phyloP scores from a whole-genome alignment of 2,113 vertebrate species.

The Malurus melanocephalus region DNA sequence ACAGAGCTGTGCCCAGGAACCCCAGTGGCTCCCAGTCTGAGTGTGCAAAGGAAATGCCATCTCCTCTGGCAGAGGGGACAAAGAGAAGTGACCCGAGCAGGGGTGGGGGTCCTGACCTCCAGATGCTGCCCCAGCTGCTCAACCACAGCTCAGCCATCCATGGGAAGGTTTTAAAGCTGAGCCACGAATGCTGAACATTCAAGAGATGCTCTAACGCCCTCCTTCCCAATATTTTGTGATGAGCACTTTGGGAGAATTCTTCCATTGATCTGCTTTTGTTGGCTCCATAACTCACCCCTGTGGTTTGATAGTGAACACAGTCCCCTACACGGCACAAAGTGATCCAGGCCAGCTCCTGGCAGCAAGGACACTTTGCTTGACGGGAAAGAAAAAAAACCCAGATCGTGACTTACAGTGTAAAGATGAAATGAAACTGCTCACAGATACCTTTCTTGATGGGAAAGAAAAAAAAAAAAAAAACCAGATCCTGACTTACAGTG shows the following conservation, averaged over 20 bases:
- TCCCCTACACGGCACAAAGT: neutral
- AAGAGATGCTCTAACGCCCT: too few relatives aligned
- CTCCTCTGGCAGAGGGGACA: neutral
- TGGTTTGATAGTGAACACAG: neutral
- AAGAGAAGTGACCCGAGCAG: too few relatives aligned
- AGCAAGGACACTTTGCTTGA: neutral
- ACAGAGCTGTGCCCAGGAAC: neutral
- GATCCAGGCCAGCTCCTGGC: neutral
- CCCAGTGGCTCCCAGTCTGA: fast-evolving
- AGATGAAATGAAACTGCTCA: constrained; percentile 20
- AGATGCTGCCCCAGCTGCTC: too few relatives aligned
- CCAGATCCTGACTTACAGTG: neutral
- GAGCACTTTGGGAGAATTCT: neutral
- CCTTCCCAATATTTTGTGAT: neutral
- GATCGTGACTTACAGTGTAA: neutral
- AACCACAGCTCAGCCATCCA: too few relatives aligned
- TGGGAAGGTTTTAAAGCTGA: too few relatives aligned
- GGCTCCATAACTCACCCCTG: too few relatives aligned
- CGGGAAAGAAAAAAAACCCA: neutral
- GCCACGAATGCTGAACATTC: too few relatives aligned
- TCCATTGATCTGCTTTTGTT: too few relatives aligned
- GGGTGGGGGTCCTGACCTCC: too few relatives aligned
- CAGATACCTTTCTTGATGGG: neutral
- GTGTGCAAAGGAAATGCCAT: too few relatives aligned
- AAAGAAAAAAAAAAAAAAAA: neutral